Conservation (phyloP, 2,797 vertebrate genomes). For the Orestias chungarensis region DNA sequence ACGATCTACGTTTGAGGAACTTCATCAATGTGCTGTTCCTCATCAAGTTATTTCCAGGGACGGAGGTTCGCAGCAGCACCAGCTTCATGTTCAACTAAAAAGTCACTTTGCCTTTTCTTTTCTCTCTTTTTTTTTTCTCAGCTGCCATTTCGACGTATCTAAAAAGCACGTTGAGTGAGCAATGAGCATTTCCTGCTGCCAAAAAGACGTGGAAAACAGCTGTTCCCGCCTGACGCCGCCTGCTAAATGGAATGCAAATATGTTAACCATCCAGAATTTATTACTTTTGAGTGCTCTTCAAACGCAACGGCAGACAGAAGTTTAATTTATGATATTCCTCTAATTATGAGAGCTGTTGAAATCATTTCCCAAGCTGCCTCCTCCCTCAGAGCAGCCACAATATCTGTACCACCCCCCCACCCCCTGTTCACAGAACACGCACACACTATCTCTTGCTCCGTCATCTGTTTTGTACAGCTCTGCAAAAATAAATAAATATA, state of each 20-base stretch:
- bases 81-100: slow-evolving; percentile 77
- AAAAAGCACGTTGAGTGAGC: slow-evolving; percentile 83
- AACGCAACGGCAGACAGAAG: slow-evolving; percentile 80
- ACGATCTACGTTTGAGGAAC: slow-evolving; percentile 72
- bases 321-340: slow-evolving; percentile 85
- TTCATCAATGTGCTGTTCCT: slow-evolving; percentile 76
- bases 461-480: slow-evolving; percentile 43
- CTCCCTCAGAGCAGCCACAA: slow-evolving; percentile 75
- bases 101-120: slow-evolving; percentile 66
- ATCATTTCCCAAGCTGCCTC: slow-evolving; percentile 84
- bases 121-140: slow-evolving; percentile 7
- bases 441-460: slow-evolving; percentile 29
- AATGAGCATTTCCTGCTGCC: slow-evolving; percentile 80
- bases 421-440: slow-evolving; percentile 58
- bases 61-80: slow-evolving; percentile 66
- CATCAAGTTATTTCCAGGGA: slow-evolving; percentile 74
- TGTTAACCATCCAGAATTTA: slow-evolving; percentile 82
- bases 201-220: slow-evolving; percentile 82
- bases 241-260: slow-evolving; percentile 82
- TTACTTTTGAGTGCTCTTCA: slow-evolving; percentile 86
- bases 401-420: slow-evolving; percentile 71
- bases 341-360: slow-evolving; percentile 85
- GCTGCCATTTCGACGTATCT: slow-evolving; percentile 72
- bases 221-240: slow-evolving; percentile 78
- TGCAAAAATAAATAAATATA: slow-evolving; percentile 60